Base-by-base conservation (phyloP, 2,797 vertebrate genomes). In the Sus cebifrons region DNA sequence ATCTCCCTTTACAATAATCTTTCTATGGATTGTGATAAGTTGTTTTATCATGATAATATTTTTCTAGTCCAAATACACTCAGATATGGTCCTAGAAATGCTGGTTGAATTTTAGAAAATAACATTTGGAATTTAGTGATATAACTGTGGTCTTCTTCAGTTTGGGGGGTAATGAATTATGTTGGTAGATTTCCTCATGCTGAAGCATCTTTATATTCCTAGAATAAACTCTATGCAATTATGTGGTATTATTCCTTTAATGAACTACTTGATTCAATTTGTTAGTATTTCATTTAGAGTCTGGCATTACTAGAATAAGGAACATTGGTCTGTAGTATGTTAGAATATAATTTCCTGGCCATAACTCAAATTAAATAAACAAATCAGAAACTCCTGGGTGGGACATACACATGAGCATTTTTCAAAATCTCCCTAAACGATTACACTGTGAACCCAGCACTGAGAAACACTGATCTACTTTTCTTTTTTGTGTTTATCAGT, bases 81-180 rank as follows among this genome's bases (percentile, higher is more conserved):
- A 84, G 54, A 75, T 52, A 90, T 52, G 54, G 68, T 96, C 54
- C 64, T 84, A 68, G 65, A 84, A 92, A 93, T 91, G 6, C 29
- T 60, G 36, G 36, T 17, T 93, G 40, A 92, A 81, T 94, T 73
- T 65, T 65, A 88, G 17, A 82, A 87, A 65, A 78, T 74, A 84
- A 13, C 25, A 71, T 52, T 94, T 64, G 68, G 18, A 5, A 83
- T 74, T 10, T 58, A 79, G 29, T 91, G 58, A 75, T 54, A 62
- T 40, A 93, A 75, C 13, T 44, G 85, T 68, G 20, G 16, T 60
- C 20, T 75, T 58, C 16, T 95, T 87, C 27, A 52, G 2, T 32
- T 85, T 44, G 73, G 27, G 5, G 15, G 9, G 1, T 88, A 81
- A 84, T 65, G 5, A 90, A 93, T 88, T 75, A 78, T 74, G 17